These are phyloP conservation scores for Ecdyonurus torrentis DNA, from an alignment of 2,888 invertebrate genomes.

Conservation along the genomic window DNA sequence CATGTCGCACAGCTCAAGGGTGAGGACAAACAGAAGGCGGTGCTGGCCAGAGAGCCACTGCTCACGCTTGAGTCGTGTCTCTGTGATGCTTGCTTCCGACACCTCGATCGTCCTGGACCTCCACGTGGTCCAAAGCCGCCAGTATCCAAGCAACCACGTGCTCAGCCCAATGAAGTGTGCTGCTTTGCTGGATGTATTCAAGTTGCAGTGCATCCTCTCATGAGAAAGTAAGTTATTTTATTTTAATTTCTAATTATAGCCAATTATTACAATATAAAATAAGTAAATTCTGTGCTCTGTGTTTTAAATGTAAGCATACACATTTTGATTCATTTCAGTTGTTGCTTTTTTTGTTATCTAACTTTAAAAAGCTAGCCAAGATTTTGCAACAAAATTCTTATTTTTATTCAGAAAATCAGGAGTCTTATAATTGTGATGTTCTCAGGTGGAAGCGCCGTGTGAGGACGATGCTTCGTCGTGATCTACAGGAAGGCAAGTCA, in stretches of 20 bases:
- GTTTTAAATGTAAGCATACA: too few relatives aligned
- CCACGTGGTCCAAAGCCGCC: conserved; percentile 32
- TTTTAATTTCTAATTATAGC: too few relatives aligned
- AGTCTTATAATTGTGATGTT: too few relatives aligned
- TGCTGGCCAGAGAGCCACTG: conserved; percentile 63
- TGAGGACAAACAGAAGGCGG: conserved; percentile 61
- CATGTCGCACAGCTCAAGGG: conserved; percentile 77
- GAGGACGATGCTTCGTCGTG: neutral
- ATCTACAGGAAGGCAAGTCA: conserved; percentile 9
- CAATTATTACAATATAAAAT: too few relatives aligned
- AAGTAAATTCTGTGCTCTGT: too few relatives aligned
- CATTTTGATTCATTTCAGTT: too few relatives aligned
- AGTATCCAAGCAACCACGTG: neutral
- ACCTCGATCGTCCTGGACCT: conserved; percentile 45
- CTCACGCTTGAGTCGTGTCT: conserved; percentile 68
- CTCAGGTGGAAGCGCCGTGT: neutral
- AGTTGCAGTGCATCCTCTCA: neutral
- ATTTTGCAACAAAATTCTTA: too few relatives aligned
- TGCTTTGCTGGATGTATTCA: neutral
- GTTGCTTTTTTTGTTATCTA: too few relatives aligned
- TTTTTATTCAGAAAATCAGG: too few relatives aligned
- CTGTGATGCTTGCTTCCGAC: conserved; percentile 75
- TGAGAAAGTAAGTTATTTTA: neutral
- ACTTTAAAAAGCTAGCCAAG: too few relatives aligned
- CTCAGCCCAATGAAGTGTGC: neutral